These are phyloP conservation scores for Cebidichthys violaceus DNA, from an alignment of 2,113 vertebrate genomes.

Conservation along the genomic window DNA sequence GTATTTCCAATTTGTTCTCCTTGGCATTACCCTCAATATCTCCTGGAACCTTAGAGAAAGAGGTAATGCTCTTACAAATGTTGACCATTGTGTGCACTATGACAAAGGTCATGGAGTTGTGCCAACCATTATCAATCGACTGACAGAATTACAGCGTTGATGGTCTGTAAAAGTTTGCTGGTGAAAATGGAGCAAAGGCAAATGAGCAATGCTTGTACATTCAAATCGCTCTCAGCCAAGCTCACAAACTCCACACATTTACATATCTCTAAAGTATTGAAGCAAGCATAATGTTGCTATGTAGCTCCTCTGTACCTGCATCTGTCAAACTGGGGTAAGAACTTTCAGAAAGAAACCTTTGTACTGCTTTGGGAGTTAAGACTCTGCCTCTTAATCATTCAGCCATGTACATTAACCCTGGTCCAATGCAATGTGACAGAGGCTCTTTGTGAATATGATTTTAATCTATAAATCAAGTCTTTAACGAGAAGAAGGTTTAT, in stretches of 20 bases:
- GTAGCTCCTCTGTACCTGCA: conserved; percentile 6
- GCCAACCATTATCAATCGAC: conserved; percentile 35
- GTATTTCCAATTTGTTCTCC: conserved; percentile 20
- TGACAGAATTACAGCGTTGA: conserved; percentile 9
- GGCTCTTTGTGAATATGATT: conserved; percentile 36
- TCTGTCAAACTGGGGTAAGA: conserved; percentile 11
- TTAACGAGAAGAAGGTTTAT: conserved; percentile 1
- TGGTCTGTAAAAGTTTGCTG: conserved; percentile 17
- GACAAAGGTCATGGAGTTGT: conserved; percentile 52
- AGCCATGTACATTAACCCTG: conserved; percentile 14
- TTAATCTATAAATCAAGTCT: conserved; percentile 20
- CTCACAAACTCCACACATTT: conserved; percentile 21
- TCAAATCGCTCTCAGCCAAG: conserved; percentile 57
- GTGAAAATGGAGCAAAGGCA: conserved; percentile 42
- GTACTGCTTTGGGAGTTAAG: conserved; percentile 7
- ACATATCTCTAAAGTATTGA: conserved; percentile 30
- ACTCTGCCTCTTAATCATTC: conserved; percentile 25
- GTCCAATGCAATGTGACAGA: conserved; percentile 26
- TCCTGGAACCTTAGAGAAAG: conserved; percentile 33
- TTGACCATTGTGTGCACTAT: conserved; percentile 51
- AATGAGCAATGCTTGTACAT: conserved; percentile 43
- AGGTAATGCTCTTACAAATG: conserved; percentile 71
- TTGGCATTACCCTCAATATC: conserved; percentile 18
- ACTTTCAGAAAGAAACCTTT: conserved; percentile 42
- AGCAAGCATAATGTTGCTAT: conserved; percentile 11